Percentiles rank a stretch among this genome's conserved stretches.
Evolutionary conservation across 2,888 invertebrate genomes (phyloP).

Genomic region (Scelioninae gen. 2): DNA sequence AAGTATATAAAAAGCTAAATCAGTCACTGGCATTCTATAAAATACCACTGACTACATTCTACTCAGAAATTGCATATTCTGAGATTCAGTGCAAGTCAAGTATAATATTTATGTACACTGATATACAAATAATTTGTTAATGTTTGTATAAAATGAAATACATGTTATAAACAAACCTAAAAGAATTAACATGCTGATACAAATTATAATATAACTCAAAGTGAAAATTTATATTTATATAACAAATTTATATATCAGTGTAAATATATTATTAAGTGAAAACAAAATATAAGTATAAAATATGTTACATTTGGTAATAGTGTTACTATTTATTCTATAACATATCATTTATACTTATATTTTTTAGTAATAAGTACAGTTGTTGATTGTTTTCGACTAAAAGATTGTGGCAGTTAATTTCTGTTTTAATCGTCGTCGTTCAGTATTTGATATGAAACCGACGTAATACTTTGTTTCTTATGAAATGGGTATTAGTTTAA

Average conservation of each 20-base stretch:
- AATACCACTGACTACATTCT: slow-evolving; percentile 39
- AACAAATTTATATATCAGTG: slow-evolving; percentile 8
- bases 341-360: slow-evolving; percentile 36
- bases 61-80: slow-evolving; percentile 44
- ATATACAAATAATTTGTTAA: slow-evolving; percentile 36
- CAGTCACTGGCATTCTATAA: slow-evolving; percentile 43
- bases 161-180: no score
- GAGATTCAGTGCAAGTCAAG: slow-evolving; percentile 47
- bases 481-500: slow-evolving; percentile 14
- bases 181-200: no score
- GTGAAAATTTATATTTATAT: no score
- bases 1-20: slow-evolving; percentile 45
- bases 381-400: slow-evolving; percentile 31
- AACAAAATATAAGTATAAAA: slow-evolving; percentile 45
- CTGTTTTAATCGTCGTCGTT: slow-evolving; percentile 3
- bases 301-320: slow-evolving; percentile 14
- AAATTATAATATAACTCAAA: no score
- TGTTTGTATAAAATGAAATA: no score
- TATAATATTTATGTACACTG: slow-evolving; percentile 22
- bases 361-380: slow-evolving; percentile 44
- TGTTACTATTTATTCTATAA: slow-evolving; percentile 23
- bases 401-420: slow-evolving; percentile 49
- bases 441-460: background rate
- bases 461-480: slow-evolving; percentile 40
- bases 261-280: slow-evolving; percentile 13